Base-by-base conservation (phyloP, 1,140 invertebrate genomes). In the Chionoecetes opilio region DNA sequence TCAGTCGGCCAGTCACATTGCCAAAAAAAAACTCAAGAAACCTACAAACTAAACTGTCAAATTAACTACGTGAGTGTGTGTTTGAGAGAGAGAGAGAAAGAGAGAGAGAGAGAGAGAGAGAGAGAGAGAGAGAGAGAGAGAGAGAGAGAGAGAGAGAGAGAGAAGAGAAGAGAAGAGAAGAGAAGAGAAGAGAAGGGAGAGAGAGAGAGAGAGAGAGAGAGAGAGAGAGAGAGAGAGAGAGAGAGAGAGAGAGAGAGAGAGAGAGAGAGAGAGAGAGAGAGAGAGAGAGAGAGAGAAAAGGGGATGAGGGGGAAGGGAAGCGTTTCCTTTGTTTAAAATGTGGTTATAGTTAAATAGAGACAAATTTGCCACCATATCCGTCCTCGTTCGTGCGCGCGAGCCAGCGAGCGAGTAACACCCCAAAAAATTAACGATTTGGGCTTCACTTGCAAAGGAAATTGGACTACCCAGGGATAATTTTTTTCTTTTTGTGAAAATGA, bases 261-360 rank as follows among this genome's bases (percentile, higher is more conserved):
- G 63, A 8, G 63, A 75, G 53, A 26, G 53, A 75, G 21, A 75
- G 53, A 75, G 53, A 75, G 53, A 26, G 53, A 75, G 53, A 3
- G 21, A 75, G 63, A 14, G 41, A 46, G 41, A 14, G 14, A 46
- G 14, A 46, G 14, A 46, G 41, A 14, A 14, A 46, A 14, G 41
- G 41, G 14, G 41, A 14, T 5, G 14, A 26, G 63, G 5, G 2
- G 21, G 17, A 35, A 84, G 46, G 32, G 35, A 38, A 46, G 37
- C 46, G 31, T 93, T 84, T 46, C 93, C 87, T 84, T 84, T 84
- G 53, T 82, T 94, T 85, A 90, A 94, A 90, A 90, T 94, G 87
- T 31, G 34, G 93, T 94, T 91, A 94, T 94, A 94, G 53, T 91
- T 94, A 35, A 94, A 94, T 41, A 41, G 34, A 89, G 93, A 94